These are phyloP conservation scores for Reinhardtius hippoglossoides DNA, from an alignment of 2,113 vertebrate genomes.

Conservation along the genomic window DNA sequence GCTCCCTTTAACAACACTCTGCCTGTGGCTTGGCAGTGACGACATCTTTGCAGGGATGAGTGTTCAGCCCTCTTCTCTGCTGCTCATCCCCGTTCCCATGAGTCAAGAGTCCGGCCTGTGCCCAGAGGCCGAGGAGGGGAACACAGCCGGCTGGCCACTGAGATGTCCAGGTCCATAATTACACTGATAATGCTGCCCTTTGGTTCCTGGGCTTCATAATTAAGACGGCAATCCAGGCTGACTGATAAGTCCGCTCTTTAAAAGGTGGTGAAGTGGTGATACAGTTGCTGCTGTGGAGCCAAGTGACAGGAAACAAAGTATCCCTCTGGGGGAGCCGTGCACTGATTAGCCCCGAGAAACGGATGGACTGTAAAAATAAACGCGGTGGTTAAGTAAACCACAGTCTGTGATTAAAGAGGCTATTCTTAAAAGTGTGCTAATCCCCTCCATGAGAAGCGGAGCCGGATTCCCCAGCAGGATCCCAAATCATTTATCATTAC, in stretches of 20 bases:
- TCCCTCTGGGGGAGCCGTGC: slow-evolving; percentile 54
- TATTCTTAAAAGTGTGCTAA: slow-evolving; percentile 75
- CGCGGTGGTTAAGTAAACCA: slow-evolving; percentile 73
- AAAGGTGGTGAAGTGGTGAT: slow-evolving; percentile 61
- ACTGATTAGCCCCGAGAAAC: slow-evolving; percentile 78
- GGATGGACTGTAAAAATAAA: slow-evolving; percentile 82
- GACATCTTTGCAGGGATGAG: slow-evolving; percentile 42
- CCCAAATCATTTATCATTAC: slow-evolving; percentile 65
- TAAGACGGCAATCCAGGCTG: slow-evolving; percentile 49
- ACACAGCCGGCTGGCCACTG: slow-evolving; percentile 52
- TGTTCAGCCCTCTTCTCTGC: slow-evolving; percentile 51
- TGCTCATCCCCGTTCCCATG: slow-evolving; percentile 73
- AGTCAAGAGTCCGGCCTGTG: slow-evolving; percentile 56
- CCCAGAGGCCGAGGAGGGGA: slow-evolving; percentile 46
- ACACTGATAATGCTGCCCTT: slow-evolving; percentile 63
- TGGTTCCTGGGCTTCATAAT: slow-evolving; percentile 54
- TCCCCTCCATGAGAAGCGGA: slow-evolving; percentile 67
- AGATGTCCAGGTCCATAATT: slow-evolving; percentile 68
- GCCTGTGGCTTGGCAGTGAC: slow-evolving; percentile 77
- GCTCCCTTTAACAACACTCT: slow-evolving; percentile 71
- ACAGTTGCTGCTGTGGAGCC: slow-evolving; percentile 44
- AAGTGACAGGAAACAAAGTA: slow-evolving; percentile 66
- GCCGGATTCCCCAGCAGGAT: slow-evolving; percentile 50
- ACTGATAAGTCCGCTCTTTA: slow-evolving; percentile 69
- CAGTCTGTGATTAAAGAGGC: slow-evolving; percentile 79